These are phyloP conservation scores for Enteromius fasciolatus DNA, from an alignment of 2,797 vertebrate species.

Conservation along the genomic window DNA sequence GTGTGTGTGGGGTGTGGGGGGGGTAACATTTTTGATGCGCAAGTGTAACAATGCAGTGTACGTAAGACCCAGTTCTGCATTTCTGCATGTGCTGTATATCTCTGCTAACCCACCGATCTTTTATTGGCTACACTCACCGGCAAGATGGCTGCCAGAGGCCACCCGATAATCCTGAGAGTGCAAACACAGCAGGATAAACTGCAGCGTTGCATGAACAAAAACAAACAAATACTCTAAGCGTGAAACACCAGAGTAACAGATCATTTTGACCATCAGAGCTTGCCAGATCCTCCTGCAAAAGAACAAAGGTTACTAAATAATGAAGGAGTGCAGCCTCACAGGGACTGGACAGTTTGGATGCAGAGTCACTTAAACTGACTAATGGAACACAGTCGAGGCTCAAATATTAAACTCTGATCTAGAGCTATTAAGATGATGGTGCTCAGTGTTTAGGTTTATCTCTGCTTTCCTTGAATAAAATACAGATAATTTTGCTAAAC, in stretches of 20 bases:
- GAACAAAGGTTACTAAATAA: constrained; percentile 2
- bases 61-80: background rate
- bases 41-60: background rate
- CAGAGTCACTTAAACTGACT: constrained; percentile 20
- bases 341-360: background rate
- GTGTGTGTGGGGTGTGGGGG: too few relatives aligned
- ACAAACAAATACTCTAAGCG: constrained; percentile 31
- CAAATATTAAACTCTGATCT: constrained; percentile 13
- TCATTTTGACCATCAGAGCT: background rate
- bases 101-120: constrained; percentile 6
- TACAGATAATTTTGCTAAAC: background rate
- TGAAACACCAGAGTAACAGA: constrained; percentile 5
- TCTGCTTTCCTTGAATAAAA: background rate
- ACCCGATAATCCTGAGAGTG: constrained; percentile 36
- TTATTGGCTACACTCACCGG: background rate
- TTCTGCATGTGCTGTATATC: background rate
- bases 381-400: constrained; percentile 1
- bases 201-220: constrained; percentile 1
- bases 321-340: background rate
- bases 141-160: constrained; percentile 28
- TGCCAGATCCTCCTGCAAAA: constrained; percentile 1
- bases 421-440: constrained; percentile 11
- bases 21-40: background rate
- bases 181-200: constrained; percentile 43
- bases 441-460: background rate